phyloP scores from a whole-genome alignment of 92 coral and sea anemone genomes.

The Ricordea florida region DNA sequence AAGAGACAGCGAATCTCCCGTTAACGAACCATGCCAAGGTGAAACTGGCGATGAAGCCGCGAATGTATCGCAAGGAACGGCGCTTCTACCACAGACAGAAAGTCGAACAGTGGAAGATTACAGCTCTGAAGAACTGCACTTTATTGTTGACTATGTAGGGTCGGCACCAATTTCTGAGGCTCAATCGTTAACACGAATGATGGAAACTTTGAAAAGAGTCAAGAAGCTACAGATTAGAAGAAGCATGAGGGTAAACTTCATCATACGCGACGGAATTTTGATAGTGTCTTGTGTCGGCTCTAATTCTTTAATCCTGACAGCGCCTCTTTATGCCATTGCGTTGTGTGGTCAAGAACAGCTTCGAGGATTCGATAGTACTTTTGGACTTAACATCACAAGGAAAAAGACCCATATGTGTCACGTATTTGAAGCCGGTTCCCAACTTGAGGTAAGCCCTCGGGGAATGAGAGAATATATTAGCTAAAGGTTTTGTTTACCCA shows the following conservation, averaged over 20 bases:
- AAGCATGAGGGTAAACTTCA: slow-evolving; percentile 87
- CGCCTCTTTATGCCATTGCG: slow-evolving; percentile 95
- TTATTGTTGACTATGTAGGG: slow-evolving; percentile 96
- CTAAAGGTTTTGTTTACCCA: slow-evolving; percentile 51
- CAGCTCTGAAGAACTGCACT: slow-evolving; percentile 78
- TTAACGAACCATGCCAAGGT: slow-evolving; percentile 28
- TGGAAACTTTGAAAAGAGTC: slow-evolving; percentile 92
- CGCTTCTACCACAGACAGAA: slow-evolving; percentile 54
- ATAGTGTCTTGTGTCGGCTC: slow-evolving; percentile 81
- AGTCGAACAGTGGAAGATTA: slow-evolving; percentile 62
- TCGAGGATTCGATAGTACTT: slow-evolving; percentile 87
- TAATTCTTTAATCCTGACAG: slow-evolving; percentile 85
- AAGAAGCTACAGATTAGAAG: slow-evolving; percentile 83
- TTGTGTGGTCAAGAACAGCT: slow-evolving; percentile 96
- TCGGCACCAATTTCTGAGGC: slow-evolving; percentile 93
- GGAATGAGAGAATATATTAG: too few relatives aligned
- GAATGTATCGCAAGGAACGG: slow-evolving; percentile 15
- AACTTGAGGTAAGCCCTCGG: slow-evolving; percentile 99
- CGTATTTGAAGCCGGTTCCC: slow-evolving; percentile 95
- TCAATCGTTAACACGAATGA: slow-evolving; percentile 84
- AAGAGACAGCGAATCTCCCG: neutral
- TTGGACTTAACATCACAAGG: slow-evolving; percentile 93
- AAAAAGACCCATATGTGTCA: slow-evolving; percentile 93
- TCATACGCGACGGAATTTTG: slow-evolving; percentile 89
- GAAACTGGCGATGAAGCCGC: slow-evolving; percentile 15